phyloP scores from a whole-genome alignment of 2,888 invertebrate genomes.

The Volucella inflata region DNA sequence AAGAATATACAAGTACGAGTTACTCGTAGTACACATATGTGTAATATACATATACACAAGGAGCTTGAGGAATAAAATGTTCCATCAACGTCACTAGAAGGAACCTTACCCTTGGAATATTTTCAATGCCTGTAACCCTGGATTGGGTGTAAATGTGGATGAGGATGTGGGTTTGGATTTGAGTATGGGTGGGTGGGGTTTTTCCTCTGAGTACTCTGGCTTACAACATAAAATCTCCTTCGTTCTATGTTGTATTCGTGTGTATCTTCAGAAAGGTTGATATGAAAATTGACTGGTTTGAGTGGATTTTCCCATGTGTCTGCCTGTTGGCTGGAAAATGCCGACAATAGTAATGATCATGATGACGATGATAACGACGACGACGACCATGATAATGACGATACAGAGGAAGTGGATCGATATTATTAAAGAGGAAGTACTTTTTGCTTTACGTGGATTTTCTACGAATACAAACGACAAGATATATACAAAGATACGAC shows the following conservation, averaged over 20 bases:
- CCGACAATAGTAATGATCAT: conserved; percentile 51
- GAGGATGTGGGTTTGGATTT: not conserved
- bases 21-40: too few relatives aligned
- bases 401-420: conserved; percentile 75
- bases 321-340: conserved; percentile 70
- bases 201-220: conserved; percentile 37
- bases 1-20: not conserved
- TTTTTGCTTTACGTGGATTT: conserved; percentile 30
- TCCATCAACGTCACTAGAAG: conserved; percentile 67
- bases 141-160: conserved; percentile 14
- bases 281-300: conserved; percentile 35
- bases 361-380: conserved; percentile 29
- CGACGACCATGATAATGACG: conserved; percentile 30
- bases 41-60: conserved; percentile 61
- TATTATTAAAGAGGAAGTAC: conserved; percentile 77
- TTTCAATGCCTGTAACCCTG: conserved; percentile 67
- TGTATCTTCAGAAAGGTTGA: conserved; percentile 37
- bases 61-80: conserved; percentile 70
- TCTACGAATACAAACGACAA: not conserved
- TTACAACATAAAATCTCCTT: conserved; percentile 53
- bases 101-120: conserved; percentile 70
- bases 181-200: conserved; percentile 19
- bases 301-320: conserved; percentile 71
- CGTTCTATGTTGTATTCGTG: conserved; percentile 11
- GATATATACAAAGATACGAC: conserved; percentile 13